Evolutionary conservation across 2,888 invertebrate species (phyloP).

Genomic region (Magallana nippona): DNA sequence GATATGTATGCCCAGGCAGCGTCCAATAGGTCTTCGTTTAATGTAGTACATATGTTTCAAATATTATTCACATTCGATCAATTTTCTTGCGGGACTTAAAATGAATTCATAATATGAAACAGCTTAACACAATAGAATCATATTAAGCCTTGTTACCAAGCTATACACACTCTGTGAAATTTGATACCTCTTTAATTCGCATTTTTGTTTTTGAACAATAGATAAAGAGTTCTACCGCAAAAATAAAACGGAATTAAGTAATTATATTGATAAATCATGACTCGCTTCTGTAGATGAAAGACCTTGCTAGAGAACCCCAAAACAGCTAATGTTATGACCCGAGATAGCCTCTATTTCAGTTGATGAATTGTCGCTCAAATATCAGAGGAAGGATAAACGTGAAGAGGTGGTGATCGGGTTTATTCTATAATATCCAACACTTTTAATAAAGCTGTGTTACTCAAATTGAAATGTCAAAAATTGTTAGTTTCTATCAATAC

Average conservation of each 20-base stretch:
- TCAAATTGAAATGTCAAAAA: not conserved
- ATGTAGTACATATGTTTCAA: conserved; percentile 21
- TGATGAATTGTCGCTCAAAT: conserved; percentile 26
- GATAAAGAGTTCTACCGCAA: not conserved
- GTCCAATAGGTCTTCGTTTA: conserved; percentile 17
- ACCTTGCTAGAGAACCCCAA: not conserved
- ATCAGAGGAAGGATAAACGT: not conserved
- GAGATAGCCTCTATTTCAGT: conserved; percentile 23
- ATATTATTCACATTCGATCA: conserved; percentile 32
- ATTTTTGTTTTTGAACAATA: conserved; percentile 31
- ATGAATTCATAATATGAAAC: conserved; percentile 30
- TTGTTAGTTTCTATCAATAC: conserved; percentile 1
- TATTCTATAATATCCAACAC: not conserved
- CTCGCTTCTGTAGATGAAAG: conserved; percentile 5
- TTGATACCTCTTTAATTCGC: not conserved
- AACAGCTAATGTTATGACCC: not conserved
- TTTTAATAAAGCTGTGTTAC: not conserved
- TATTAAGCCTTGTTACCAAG: not conserved
- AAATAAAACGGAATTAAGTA: conserved; percentile 30
- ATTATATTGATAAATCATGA: conserved; percentile 33
- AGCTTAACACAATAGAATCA: conserved; percentile 6
- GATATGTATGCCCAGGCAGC: not conserved
- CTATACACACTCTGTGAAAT: not conserved
- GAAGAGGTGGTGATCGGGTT: not conserved
- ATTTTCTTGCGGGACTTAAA: conserved; percentile 30